Conservation (phyloP, 2,113 vertebrate genomes). For the Sylvietta virens region DNA sequence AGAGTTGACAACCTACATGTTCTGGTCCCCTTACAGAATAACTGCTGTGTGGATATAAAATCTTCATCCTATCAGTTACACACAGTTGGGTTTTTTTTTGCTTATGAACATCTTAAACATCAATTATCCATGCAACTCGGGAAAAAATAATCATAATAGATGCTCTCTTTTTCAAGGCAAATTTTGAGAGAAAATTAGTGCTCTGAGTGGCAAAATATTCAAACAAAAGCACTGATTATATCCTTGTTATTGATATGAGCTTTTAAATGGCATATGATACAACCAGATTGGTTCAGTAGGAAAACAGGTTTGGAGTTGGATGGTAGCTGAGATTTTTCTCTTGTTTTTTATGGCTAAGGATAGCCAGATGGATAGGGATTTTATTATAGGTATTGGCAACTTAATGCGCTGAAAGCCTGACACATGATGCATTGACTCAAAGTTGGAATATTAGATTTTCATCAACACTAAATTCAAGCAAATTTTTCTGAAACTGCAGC, state of each 20-base stretch:
- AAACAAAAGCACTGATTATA: neutral
- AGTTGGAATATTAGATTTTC: slow-evolving; percentile 29
- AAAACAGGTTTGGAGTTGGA: slow-evolving; percentile 6
- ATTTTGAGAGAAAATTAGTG: neutral
- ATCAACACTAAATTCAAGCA: neutral
- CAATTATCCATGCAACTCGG: neutral
- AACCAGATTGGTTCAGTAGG: slow-evolving; percentile 16
- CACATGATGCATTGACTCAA: neutral
- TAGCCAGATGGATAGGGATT: slow-evolving; percentile 57
- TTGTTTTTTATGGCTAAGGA: slow-evolving; percentile 5
- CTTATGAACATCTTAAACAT: neutral
- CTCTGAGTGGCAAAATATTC: neutral
- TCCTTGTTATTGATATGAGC: neutral
- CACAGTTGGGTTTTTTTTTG: neutral
- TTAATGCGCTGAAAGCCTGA: slow-evolving; percentile 40
- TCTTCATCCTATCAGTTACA: neutral
- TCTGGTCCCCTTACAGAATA: neutral
- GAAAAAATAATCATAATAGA: neutral
- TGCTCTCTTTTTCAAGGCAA: neutral
- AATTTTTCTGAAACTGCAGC: neutral
- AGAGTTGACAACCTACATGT: neutral
- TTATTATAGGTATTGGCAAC: slow-evolving; percentile 53
- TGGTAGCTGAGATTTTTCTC: neutral
- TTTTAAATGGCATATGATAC: slow-evolving; percentile 17
- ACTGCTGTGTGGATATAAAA: neutral